Base-by-base conservation (phyloP, 2,113 vertebrate species). In the Bubo blakistoni region DNA sequence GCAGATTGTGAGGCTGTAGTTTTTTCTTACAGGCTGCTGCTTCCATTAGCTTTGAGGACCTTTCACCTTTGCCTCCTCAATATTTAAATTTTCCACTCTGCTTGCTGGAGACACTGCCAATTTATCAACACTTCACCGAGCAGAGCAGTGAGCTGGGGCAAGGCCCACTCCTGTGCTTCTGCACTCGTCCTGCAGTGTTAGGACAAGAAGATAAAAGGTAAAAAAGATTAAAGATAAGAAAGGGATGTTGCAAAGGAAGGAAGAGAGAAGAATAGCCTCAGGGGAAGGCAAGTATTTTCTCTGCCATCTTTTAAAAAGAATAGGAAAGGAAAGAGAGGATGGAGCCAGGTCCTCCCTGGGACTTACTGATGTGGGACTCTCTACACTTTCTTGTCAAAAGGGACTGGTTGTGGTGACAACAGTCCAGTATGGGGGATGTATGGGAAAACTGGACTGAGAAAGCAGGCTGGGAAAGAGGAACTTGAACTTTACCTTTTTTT, bases 101-200 rank as follows among this genome's bases (percentile, higher is more conserved):
- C 13, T 92, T 87, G 16, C 44, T 81, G 70, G 36, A 67, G 59
- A 40, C 6, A 0, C 18, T 40, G 16, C 24, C 85, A 59, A 30
- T 17, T 79, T 59, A n/a, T 17, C 38, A 17, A 20, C 1, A 2
- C 72, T 74, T 87, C 72, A 55, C 13, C 26, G 26, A 74, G 67
- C 72, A 91, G 55, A 86, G 36, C 20, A 38, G 26, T 13, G 59
- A 88, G 25, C 40, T 65, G 69, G 67, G n/a, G 47, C 22, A 81
- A 47, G 34, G 26, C 22, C 46, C 52, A 67, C 36, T 81, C 30
- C 70, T 42, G 20, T 59, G 52, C 34, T 57, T 57, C 34, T 87
- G 58, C 22, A 42, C 1, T 0, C 0, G 1, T 66, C 76, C 59
- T 55, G n/a, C 2, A 0, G n/a, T 30, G 20, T 25, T 54, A 46